Evolutionary conservation across 2,113 vertebrate genomes (phyloP).

Genomic region (Carollia perspicillata): DNA sequence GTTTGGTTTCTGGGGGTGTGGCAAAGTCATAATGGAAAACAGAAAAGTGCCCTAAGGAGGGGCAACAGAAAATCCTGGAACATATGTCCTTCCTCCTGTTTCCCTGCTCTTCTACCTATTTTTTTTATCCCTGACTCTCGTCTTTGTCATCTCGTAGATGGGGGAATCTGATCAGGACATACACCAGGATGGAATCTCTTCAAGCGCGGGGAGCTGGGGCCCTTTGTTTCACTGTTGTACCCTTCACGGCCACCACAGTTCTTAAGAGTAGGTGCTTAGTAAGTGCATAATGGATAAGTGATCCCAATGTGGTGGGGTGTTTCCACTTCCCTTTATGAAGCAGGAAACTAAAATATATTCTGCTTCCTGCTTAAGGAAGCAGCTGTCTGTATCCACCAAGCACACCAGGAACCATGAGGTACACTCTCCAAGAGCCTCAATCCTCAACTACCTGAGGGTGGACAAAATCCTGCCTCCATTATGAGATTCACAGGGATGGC

Average conservation of each 20-base stretch:
- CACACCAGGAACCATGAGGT: not conserved
- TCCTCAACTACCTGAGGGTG: not conserved
- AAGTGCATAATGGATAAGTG: not conserved
- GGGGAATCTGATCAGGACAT: not conserved
- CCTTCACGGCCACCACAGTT: not conserved
- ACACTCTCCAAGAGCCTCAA: not conserved
- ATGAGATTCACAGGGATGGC: not conserved
- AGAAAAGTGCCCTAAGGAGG: not conserved
- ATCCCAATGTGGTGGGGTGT: not conserved
- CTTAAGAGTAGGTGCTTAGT: not conserved
- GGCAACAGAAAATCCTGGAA: not conserved
- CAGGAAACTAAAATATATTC: not conserved
- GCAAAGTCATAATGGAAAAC: not conserved
- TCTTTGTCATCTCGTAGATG: not conserved
- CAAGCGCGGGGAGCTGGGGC: not conserved
- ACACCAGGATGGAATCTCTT: not conserved
- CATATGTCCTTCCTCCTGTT: slow-evolving; percentile 26
- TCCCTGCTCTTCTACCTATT: slow-evolving; percentile 51
- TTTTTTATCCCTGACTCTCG: not conserved
- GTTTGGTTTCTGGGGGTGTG: not conserved
- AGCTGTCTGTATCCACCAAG: not conserved
- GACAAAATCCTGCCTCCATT: not conserved
- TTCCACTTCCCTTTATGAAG: not conserved
- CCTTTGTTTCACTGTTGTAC: not conserved
- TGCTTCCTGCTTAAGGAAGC: not conserved